Conservation (phyloP, 2,797 vertebrate genomes). For the Malacoctenus gilli region DNA sequence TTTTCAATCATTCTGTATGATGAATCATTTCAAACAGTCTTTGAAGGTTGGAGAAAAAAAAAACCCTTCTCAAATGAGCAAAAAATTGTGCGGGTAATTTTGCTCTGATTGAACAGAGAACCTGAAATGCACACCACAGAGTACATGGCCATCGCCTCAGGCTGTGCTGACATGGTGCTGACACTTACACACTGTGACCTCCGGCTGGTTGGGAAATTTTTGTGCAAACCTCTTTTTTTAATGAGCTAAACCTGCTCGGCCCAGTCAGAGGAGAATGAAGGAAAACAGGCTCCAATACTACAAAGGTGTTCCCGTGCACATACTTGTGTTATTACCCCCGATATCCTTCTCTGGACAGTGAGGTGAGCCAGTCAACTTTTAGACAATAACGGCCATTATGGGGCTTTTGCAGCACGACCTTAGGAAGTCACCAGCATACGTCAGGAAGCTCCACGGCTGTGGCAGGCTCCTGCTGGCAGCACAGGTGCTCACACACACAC, state of each 20-base stretch:
- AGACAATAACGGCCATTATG: conserved; percentile 43
- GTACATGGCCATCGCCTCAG: neutral
- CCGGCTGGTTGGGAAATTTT: neutral
- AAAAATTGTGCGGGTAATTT: neutral
- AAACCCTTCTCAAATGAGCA: neutral
- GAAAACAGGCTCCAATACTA: neutral
- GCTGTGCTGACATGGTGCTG: conserved; percentile 11
- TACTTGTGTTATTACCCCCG: conserved; percentile 1
- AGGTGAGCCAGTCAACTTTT: conserved; percentile 38
- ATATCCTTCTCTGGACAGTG: conserved; percentile 8
- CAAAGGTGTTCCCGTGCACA: neutral
- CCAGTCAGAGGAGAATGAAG: neutral
- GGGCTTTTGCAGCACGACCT: conserved; percentile 57
- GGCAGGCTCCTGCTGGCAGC: conserved; percentile 69
- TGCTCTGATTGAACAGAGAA: neutral
- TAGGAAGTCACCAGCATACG: conserved; percentile 59
- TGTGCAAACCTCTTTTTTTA: neutral
- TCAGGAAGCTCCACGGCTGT: conserved; percentile 49
- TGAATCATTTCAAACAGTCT: neutral
- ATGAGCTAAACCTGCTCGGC: neutral
- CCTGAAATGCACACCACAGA: neutral
- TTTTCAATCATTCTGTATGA: neutral
- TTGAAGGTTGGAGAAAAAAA: neutral
- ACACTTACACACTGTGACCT: neutral
- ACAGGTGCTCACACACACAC: conserved; percentile 68